Evolutionary conservation across 2,113 vertebrate species (phyloP).

Genomic region (Zosterops japonicus): DNA sequence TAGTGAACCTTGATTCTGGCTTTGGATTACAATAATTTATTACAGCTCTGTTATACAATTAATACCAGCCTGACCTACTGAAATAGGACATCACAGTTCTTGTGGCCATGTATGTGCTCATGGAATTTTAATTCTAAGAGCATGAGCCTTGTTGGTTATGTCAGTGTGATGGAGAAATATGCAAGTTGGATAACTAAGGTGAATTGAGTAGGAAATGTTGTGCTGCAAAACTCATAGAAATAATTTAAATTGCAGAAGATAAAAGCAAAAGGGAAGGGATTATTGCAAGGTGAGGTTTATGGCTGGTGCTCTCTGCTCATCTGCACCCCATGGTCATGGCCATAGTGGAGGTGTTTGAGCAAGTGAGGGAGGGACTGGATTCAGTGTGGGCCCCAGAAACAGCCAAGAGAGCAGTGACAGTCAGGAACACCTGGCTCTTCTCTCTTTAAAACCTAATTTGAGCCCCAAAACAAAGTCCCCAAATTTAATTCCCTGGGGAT

Average conservation of each 20-base stretch:
- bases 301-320: neutral
- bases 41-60: neutral
- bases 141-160: neutral
- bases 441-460: neutral
- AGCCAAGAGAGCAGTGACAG: neutral
- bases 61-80: neutral
- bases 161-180: neutral
- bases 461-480: neutral
- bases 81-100: rapidly evolving
- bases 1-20: neutral
- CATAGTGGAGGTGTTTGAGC: rapidly evolving
- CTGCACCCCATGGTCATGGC: neutral
- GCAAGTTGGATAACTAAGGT: neutral
- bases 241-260: neutral
- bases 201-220: neutral
- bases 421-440: neutral
- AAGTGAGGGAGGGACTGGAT: neutral
- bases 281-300: no score
- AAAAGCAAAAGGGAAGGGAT: neutral
- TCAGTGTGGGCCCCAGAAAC: neutral
- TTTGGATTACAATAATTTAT: neutral
- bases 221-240: neutral
- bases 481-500: neutral
- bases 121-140: neutral
- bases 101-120: neutral